Evolutionary conservation across 2,797 vertebrate species (phyloP), one percentile per base, ranked within the genome.

Genomic region (Dicrostonyx torquatus): DNA sequence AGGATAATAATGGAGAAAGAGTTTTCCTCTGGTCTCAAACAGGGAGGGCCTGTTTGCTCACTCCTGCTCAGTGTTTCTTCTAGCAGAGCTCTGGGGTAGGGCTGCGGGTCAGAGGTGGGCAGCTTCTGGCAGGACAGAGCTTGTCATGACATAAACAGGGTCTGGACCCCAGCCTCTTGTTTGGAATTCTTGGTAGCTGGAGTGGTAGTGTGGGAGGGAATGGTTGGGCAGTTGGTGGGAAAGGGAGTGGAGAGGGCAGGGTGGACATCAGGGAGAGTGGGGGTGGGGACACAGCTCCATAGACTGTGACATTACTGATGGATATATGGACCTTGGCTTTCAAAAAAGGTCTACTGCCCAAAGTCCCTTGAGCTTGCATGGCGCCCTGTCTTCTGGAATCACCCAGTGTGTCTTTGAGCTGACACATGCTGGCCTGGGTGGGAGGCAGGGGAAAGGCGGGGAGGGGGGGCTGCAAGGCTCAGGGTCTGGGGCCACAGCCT

Each of bases 81-180:
- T 22, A 53, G 78, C 94, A 95, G 96, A 89, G 58, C 82, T 24
- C 73, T 26, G 68, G 93, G 90, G 87, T 70, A 75, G 96, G 95
- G 94, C 95, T 75, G 91, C 79, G 91, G 97, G 97, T 97, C 97
- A 97, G 96, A 75, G 53, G 4, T 96, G 96, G 95, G 92, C 96
- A 97, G 95, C 88, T 96, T 75, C 96, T 97, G 93, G 96, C 96
- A 79, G 77, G 96, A 97, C 93, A 93, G 93, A 95, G 95, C 92
- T 93, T 94, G 96, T 66, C 48, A 10, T 80, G 93, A 93, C 87
- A 96, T 97, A 97, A 97, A 97, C 95, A 96, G 8, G 88, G 95
- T 87, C 96, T 91, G 95, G 94, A 96, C 85, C 89, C 92, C 53
- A 80, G 87, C 31, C 86, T 93, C 89, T 95, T 96, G 96, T 96